Base-by-base conservation (phyloP, 2,797 vertebrate species). In the Thaleichthys pacificus region DNA sequence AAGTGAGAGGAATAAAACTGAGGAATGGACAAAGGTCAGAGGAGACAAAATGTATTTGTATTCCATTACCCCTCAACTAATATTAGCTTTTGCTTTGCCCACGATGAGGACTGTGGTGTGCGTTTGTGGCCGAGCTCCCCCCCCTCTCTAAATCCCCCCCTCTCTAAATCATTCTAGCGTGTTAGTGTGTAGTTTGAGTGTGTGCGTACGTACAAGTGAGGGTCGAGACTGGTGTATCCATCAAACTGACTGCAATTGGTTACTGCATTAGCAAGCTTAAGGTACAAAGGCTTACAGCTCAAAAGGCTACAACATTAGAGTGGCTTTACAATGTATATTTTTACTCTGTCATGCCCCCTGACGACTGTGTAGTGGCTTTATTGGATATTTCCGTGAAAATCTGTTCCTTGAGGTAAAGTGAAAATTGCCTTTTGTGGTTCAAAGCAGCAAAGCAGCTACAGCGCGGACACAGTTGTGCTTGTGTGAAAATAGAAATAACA, bases 231-330 rank as follows among this genome's bases (percentile, higher is more conserved):
- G n/a, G 12, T 32, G 69, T 64, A 69, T 65, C n/a, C 35, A 32
- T 63, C 61, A 81, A 85, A 83, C 71, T 83, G 81, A 68, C 72
- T 80, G 77, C 71, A 63, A 82, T 26, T 35, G 77, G 67, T 83
- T 64, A 56, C 51, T 76, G 70, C 80, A 82, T 84, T 83, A 84
- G 77, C 47, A 69, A 63, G 70, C 73, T 42, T 42, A 75, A 1
- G 56, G 68, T 49, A 67, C 30, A 70, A 30, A 8, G 51, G 35
- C 68, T 77, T 58, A 47, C 11, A 42, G 38, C 8, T 42, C 1
- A 42, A 42, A 42, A 42, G 38, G 38, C 38, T 68, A 84, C 74
- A 74, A 68, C 61, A 84, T 61, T n/a, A 56, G 68, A 15, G 66
- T 77, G 80, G 66, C 76, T 80, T 81, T 83, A 74, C 69, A 68